A percentile compares a stretch with the other conserved stretches of the same genome.
phyloP scores from a whole-genome alignment of 35 echinoderm and acorn worm genomes.

The Patiria miniata region DNA sequence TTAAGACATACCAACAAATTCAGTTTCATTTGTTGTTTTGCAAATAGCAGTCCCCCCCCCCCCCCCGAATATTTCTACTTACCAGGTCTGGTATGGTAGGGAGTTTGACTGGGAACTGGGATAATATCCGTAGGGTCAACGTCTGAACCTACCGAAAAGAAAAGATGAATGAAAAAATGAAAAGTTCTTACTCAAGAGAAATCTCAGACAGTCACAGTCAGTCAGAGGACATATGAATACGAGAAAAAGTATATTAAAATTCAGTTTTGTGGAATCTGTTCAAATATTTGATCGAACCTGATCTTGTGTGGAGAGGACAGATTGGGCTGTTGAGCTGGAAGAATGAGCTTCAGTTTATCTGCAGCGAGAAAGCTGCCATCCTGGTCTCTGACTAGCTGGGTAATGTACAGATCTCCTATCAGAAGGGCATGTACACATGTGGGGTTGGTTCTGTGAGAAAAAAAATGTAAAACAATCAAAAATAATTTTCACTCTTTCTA shows the following conservation, averaged over 20 bases:
- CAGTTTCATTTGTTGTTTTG: too few relatives aligned
- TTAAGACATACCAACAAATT: too few relatives aligned
- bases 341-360: conserved; percentile 27
- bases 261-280: too few relatives aligned
- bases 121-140: conserved; percentile 63
- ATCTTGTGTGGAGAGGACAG: conserved; percentile 53
- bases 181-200: neutral
- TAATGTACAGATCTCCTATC: conserved; percentile 43
- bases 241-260: too few relatives aligned
- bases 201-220: too few relatives aligned
- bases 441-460: conserved; percentile 42
- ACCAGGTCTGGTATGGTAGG: conserved; percentile 55
- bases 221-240: too few relatives aligned
- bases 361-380: neutral
- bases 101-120: conserved; percentile 56
- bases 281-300: conserved; percentile 43
- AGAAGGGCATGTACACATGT: conserved; percentile 40
- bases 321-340: conserved; percentile 47
- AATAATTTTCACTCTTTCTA: too few relatives aligned
- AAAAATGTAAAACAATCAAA: neutral
- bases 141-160: conserved; percentile 49
- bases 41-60: too few relatives aligned
- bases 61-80: conserved; percentile 21
- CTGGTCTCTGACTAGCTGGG: neutral
- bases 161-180: neutral